phyloP scores from a whole-genome alignment of 1,140 invertebrate species.

The Ptiloglossa arizonensis region DNA sequence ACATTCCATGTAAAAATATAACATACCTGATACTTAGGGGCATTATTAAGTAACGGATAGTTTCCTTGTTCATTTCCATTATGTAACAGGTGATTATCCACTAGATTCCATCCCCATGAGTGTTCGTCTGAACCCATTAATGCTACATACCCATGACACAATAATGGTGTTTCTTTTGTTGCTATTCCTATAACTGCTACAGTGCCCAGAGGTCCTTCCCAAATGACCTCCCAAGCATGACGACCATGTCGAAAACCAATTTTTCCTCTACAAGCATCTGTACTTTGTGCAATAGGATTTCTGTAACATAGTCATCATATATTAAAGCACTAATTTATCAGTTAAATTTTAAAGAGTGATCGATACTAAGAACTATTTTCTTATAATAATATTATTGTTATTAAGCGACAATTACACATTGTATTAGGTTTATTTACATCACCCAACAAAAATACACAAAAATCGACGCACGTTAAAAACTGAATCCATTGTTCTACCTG shows the following conservation, averaged over 20 bases:
- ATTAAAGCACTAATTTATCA: background rate
- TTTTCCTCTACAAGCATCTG: constrained; percentile 97
- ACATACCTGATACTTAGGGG: constrained; percentile 97
- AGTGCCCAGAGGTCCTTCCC: constrained; percentile 98
- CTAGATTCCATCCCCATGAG: constrained; percentile 99
- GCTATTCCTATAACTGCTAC: constrained; percentile 97
- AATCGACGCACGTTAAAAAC: constrained; percentile 5
- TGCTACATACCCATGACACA: constrained; percentile 96
- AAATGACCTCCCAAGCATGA: constrained; percentile 99
- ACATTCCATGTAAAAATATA: background rate
- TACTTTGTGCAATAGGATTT: constrained; percentile 99
- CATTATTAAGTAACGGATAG: constrained; percentile 97
- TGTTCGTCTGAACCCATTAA: constrained; percentile 97
- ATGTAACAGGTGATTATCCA: constrained; percentile 98
- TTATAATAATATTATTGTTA: background rate
- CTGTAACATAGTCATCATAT: constrained; percentile 71
- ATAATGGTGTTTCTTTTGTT: constrained; percentile 94
- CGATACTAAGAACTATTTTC: too few relatives aligned
- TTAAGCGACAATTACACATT: background rate
- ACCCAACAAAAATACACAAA: too few relatives aligned
- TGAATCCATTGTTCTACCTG: constrained; percentile 79
- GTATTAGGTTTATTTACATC: background rate
- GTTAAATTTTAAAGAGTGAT: too few relatives aligned
- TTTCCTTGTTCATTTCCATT: constrained; percentile 98
- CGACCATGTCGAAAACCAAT: constrained; percentile 96